Conservation (phyloP, 2,113 vertebrate genomes). For the Bubalus kerabau region DNA sequence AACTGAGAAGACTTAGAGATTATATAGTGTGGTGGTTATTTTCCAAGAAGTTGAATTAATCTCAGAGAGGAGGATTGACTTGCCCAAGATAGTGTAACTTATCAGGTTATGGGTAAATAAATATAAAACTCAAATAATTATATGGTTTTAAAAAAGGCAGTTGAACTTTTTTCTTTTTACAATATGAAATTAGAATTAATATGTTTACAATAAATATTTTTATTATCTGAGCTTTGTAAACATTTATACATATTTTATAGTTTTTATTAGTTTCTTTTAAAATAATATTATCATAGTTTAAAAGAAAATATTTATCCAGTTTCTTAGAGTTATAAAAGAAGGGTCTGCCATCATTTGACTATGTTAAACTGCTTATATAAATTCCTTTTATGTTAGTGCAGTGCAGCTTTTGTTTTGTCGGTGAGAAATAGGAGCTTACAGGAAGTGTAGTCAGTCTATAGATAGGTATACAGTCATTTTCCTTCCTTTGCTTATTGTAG, state of each 20-base stretch:
- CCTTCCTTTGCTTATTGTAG: conserved; percentile 17
- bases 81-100: background rate
- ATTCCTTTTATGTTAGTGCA: background rate
- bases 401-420: background rate
- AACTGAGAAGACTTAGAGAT: background rate
- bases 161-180: background rate
- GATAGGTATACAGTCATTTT: conserved; percentile 11
- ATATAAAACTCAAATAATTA: background rate
- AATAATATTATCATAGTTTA: conserved; percentile 27
- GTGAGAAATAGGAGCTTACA: conserved; percentile 18
- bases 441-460: conserved; percentile 5
- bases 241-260: background rate
- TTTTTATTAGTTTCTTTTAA: conserved; percentile 16
- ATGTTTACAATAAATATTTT: background rate
- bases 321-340: background rate
- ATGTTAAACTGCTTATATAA: background rate
- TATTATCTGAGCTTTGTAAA: background rate
- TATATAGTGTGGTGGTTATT: background rate
- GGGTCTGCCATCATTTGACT: background rate
- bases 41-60: conserved; percentile 6
- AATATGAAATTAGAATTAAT: conserved; percentile 18
- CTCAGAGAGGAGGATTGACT: background rate
- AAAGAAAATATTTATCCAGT: background rate
- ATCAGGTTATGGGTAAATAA: background rate
- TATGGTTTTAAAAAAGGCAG: background rate